Base-by-base conservation (phyloP, 2,888 invertebrate genomes). In the Antitype chi region DNA sequence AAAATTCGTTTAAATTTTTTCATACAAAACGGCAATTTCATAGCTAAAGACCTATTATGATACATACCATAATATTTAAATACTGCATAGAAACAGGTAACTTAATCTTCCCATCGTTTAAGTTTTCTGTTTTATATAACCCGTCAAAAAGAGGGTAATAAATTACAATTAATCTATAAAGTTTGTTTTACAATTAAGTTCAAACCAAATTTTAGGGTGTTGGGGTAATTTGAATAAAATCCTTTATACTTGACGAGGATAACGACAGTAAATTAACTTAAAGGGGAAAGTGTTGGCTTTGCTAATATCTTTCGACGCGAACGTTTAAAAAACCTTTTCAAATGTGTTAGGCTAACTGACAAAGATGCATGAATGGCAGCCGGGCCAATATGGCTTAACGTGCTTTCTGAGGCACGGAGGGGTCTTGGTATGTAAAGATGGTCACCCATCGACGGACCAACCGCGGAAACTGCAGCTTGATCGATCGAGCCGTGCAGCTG, bases 91-190 rank as follows among this genome's bases (percentile, higher is more conserved):
- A 63, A 57, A 73, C 13, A 47, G 17, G 4, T 49, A 57, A 25
- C 0, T 0, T 62, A 77, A 17, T 53, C 15, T 32, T 25, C 13
- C 13, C 38, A 70, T 17, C 20, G 32, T 62, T 47, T 55, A 15
- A 78, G 38, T 23, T 38, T 66, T 25, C 38, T 38, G 25, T 49
- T 25, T 55, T 38, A 17, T 13, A 5, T 28, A 47, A 64, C 38
- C 49, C 28, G 32, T 49, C 32, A 47, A 23, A 66, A 80, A 53
- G 55, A 6, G 66, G 47, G 64, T 78, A 66, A 72, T 76, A 72
- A 78, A 72, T 72, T 59, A 25, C 17, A 70, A 78, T 74, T 66
- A 60, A 81, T 81, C 28, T n/a, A 74, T 60, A 78, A 78, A 78
- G 64, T 78, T 78, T 74, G 47, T 66, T 78, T 74, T 49, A 53